These are phyloP conservation scores for Pelochelys cantorii DNA, from an alignment of 2,797 vertebrate species.

Conservation along the genomic window DNA sequence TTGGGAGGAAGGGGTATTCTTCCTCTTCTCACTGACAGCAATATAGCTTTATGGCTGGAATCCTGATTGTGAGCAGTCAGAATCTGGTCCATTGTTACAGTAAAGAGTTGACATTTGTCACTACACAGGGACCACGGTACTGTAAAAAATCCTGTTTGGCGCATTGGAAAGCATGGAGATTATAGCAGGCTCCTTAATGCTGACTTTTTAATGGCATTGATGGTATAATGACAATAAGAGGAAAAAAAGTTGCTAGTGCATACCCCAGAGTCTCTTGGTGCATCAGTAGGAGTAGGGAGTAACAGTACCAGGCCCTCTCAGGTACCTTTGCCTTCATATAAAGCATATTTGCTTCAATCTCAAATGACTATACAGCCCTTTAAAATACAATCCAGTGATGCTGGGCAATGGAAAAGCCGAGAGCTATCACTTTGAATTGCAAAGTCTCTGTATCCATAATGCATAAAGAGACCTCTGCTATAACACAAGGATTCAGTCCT, in stretches of 20 bases:
- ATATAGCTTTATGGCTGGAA: not conserved
- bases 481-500: conserved; percentile 66
- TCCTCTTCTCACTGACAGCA: not conserved
- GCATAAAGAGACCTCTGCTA: conserved; percentile 70
- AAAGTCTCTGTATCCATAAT: conserved; percentile 79
- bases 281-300: rapidly evolving
- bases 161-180: not conserved
- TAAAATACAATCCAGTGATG: not conserved
- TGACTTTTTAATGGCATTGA: not conserved
- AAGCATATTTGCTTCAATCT: not conserved
- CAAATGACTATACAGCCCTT: not conserved
- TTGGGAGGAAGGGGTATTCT: not conserved
- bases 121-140: not conserved
- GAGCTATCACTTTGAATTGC: conserved; percentile 76
- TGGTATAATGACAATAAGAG: not conserved
- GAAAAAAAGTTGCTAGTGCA: not conserved
- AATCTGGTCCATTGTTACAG: not conserved
- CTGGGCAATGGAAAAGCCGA: conserved; percentile 50
- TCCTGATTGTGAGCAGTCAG: not conserved
- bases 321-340: not conserved
- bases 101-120: not conserved
- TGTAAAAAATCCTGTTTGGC: not conserved
- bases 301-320: not conserved
- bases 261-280: not conserved
- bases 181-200: not conserved